These are phyloP conservation scores for Apteryx owenii DNA, from an alignment of 2,113 vertebrate genomes.

Conservation along the genomic window DNA sequence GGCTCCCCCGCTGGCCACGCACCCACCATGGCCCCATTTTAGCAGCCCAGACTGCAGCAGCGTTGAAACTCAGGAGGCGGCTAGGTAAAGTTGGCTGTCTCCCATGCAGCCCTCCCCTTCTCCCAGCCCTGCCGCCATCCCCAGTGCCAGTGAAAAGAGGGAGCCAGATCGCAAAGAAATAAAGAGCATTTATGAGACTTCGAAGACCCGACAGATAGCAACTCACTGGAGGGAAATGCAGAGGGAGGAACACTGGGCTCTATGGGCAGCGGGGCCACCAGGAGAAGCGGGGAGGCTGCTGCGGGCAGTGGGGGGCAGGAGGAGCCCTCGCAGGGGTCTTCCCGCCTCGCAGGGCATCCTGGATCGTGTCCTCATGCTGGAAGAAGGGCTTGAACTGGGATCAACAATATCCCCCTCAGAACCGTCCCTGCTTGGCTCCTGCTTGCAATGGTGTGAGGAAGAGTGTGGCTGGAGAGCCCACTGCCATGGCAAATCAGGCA, in stretches of 20 bases:
- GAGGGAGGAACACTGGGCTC: fast-evolving
- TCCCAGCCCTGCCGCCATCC: background rate
- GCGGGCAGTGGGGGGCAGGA: background rate
- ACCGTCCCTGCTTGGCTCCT: too few species aligned
- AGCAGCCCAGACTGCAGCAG: fast-evolving
- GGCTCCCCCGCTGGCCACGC: background rate
- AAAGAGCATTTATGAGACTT: background rate
- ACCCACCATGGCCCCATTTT: background rate
- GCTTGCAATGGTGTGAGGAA: fast-evolving
- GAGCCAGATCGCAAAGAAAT: background rate
- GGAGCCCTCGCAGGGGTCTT: background rate
- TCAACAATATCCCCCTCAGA: too few species aligned
- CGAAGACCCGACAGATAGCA: fast-evolving
- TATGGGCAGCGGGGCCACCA: fast-evolving
- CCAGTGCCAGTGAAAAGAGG: fast-evolving
- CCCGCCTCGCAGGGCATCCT: fast-evolving
- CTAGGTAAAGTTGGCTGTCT: background rate
- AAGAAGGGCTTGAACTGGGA: background rate
- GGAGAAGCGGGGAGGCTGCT: background rate
- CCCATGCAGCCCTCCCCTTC: background rate
- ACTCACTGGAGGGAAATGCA: fast-evolving
- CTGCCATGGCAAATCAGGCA: fast-evolving
- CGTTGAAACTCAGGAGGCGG: fast-evolving
- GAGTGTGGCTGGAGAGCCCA: background rate
- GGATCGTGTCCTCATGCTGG: fast-evolving